Percentiles rank a stretch among this genome's conserved stretches.
These are phyloP conservation scores for Malurus leucopterus DNA, from an alignment of 2,797 vertebrate species.

Conservation along the genomic window DNA sequence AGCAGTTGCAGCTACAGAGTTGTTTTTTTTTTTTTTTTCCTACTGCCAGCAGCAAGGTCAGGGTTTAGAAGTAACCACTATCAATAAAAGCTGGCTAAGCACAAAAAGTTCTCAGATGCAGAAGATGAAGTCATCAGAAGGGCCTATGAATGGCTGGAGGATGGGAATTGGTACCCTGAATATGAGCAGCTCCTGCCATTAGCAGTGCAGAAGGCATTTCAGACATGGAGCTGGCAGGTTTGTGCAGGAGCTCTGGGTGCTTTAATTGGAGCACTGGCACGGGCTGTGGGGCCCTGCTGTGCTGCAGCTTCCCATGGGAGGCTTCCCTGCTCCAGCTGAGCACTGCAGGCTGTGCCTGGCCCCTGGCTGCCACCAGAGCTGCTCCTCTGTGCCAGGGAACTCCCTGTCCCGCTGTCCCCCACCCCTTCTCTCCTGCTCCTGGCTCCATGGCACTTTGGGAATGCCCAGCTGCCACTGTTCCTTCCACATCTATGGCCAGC, in stretches of 20 bases:
- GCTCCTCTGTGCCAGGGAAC: neutral
- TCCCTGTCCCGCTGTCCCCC: neutral
- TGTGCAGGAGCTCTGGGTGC: neutral
- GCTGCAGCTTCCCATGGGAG: accelerated
- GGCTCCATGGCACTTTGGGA: neutral
- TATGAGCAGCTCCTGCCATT: neutral
- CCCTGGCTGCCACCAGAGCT: neutral
- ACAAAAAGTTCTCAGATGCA: neutral
- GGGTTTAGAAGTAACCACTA: neutral
- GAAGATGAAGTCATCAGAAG: neutral
- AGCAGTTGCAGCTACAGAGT: neutral
- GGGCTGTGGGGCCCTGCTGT: too few relatives aligned
- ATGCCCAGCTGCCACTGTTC: neutral
- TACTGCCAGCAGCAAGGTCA: neutral
- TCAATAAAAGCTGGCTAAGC: neutral
- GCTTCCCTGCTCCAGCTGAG: neutral
- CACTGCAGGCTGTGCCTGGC: neutral
- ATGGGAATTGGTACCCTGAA: neutral
- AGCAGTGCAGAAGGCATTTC: neutral
- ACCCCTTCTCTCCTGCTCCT: neutral
- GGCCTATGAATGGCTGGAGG: accelerated
- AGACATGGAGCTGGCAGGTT: accelerated
- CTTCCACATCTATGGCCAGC: neutral
- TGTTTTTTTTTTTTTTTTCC: neutral
- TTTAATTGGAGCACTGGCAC: neutral